phyloP scores from a whole-genome alignment of 2,888 invertebrate genomes.

The Rhagonycha fulva region DNA sequence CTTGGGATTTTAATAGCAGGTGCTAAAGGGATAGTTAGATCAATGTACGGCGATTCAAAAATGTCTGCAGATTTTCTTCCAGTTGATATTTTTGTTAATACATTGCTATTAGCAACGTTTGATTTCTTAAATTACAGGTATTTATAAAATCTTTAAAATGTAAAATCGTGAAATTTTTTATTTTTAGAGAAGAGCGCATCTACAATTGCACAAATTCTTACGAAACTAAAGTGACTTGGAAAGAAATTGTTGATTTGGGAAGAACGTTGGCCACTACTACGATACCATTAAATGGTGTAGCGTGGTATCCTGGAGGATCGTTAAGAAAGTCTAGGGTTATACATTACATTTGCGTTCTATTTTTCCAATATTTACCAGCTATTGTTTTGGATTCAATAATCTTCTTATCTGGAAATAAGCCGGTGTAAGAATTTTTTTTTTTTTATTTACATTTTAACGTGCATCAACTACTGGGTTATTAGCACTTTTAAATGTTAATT shows the following conservation, averaged over 20 bases:
- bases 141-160: slow-evolving; percentile 20
- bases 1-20: slow-evolving; percentile 81
- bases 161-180: not conserved
- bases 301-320: slow-evolving; percentile 84
- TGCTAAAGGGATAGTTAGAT: slow-evolving; percentile 87
- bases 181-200: slow-evolving; percentile 60
- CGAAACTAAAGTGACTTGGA: slow-evolving; percentile 85
- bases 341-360: slow-evolving; percentile 80
- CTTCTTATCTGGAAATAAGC: slow-evolving; percentile 82
- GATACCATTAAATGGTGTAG: slow-evolving; percentile 85
- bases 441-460: too few relatives aligned
- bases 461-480: too few relatives aligned
- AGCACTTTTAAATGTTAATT: too few relatives aligned
- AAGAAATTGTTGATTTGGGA: slow-evolving; percentile 82
- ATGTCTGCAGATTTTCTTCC: slow-evolving; percentile 81
- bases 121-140: slow-evolving; percentile 65
- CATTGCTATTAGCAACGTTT: slow-evolving; percentile 44
- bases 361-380: slow-evolving; percentile 92
- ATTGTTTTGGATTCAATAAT: slow-evolving; percentile 79
- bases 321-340: slow-evolving; percentile 79
- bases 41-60: slow-evolving; percentile 81
- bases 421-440: too few relatives aligned
- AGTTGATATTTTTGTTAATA: slow-evolving; percentile 83
- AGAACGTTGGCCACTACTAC: slow-evolving; percentile 74
- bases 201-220: slow-evolving; percentile 80